phyloP scores from a whole-genome alignment of 2,888 invertebrate species.

The Apamea epomidion region DNA sequence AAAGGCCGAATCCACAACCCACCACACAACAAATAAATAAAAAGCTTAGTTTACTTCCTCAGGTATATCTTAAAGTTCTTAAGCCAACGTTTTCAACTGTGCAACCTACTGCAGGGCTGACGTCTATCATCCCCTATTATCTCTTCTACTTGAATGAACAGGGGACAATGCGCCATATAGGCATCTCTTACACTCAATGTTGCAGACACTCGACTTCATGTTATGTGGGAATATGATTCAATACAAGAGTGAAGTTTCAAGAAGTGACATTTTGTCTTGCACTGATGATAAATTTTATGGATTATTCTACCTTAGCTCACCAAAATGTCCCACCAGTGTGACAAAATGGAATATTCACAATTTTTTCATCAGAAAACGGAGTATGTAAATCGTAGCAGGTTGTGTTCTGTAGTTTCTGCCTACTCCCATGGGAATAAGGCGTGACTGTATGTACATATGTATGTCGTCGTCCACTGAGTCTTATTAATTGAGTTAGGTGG shows the following conservation, averaged over 20 bases:
- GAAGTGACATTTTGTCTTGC: neutral
- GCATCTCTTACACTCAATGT: constrained; percentile 13
- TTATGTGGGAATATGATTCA: constrained; percentile 5
- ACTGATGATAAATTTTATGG: neutral
- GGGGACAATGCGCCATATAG: constrained; percentile 36
- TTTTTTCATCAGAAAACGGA: no score
- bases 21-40: neutral
- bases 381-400: no score
- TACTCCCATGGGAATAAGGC: no score
- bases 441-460: no score
- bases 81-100: neutral
- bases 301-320: no score
- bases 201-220: constrained; percentile 1
- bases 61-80: no score
- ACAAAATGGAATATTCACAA: neutral
- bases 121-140: constrained; percentile 48
- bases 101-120: neutral
- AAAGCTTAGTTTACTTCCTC: neutral
- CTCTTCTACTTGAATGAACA: constrained; percentile 37
- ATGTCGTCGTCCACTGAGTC: no score
- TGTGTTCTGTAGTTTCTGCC: no score
- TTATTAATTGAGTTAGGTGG: no score
- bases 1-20: neutral
- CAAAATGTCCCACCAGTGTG: neutral
- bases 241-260: neutral